These are phyloP conservation scores for Eriocheir sinensis DNA, from an alignment of 1,140 invertebrate species.

Conservation along the genomic window DNA sequence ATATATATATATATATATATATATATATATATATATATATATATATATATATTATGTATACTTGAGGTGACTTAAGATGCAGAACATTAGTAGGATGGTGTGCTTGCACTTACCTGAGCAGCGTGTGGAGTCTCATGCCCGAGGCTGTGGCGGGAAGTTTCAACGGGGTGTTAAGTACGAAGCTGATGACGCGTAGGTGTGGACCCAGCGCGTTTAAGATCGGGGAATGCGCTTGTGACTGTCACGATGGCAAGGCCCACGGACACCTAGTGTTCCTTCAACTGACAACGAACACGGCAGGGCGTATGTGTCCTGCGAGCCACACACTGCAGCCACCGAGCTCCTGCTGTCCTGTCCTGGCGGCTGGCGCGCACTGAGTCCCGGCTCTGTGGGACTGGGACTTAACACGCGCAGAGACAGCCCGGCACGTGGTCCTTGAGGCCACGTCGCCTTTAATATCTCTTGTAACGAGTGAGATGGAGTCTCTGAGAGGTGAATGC, in stretches of 20 bases:
- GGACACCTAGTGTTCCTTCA: too few relatives aligned
- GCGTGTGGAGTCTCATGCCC: neutral
- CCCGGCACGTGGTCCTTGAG: conserved; percentile 8
- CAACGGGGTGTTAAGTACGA: neutral
- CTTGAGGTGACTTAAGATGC: too few relatives aligned
- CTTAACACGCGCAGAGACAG: neutral
- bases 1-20: too few relatives aligned
- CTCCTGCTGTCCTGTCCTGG: neutral
- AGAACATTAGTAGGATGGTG: too few relatives aligned
- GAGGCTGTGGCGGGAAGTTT: neutral
- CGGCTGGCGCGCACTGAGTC: neutral
- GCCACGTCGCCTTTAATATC: neutral
- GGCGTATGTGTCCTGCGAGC: neutral
- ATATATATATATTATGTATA: too few relatives aligned
- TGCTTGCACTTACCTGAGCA: neutral
- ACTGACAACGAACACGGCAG: too few relatives aligned
- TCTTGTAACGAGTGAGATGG: too few relatives aligned
- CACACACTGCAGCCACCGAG: neutral
- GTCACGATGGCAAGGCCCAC: too few relatives aligned
- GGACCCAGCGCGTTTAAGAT: neutral
- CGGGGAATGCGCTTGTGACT: neutral
- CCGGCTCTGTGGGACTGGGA: neutral
- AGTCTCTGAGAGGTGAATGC: too few relatives aligned
- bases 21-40: too few relatives aligned
- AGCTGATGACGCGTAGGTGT: neutral